These are phyloP conservation scores for Empidonax traillii DNA, from an alignment of 2,113 vertebrate genomes.

Conservation along the genomic window DNA sequence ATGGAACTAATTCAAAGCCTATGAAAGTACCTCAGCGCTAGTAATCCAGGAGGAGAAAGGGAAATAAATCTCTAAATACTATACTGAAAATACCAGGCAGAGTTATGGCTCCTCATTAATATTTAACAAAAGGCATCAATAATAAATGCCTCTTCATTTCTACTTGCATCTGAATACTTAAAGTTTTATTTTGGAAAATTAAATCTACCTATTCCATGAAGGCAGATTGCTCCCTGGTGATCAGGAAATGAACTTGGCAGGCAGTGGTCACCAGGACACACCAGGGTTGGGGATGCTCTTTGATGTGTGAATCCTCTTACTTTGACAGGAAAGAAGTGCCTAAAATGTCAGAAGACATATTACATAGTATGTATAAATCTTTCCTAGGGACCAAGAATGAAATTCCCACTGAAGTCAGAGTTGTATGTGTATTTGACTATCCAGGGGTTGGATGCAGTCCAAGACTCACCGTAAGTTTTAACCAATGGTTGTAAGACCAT, in stretches of 20 bases:
- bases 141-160: conserved; percentile 31
- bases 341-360: not conserved
- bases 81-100: not conserved
- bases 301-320: not conserved
- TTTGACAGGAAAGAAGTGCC: not conserved
- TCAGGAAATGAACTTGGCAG: not conserved
- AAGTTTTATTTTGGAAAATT: conserved; percentile 14
- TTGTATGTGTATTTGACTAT: not conserved
- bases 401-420: not conserved
- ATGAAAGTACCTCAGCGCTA: not conserved
- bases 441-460: not conserved
- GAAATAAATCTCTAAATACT: conserved; percentile 24
- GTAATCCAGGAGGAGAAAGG: not conserved
- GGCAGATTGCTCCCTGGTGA: not conserved
- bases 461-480: not conserved
- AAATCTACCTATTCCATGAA: not conserved
- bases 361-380: not conserved
- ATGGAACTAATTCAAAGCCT: not conserved
- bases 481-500: not conserved
- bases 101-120: conserved; percentile 7
- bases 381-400: not conserved
- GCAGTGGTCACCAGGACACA: not conserved
- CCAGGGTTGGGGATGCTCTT: not conserved
- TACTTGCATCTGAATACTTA: not conserved
- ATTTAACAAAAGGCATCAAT: conserved; percentile 29